Evolutionary conservation across 2,888 invertebrate genomes (phyloP).

Genomic region (Cenopis cana): DNA sequence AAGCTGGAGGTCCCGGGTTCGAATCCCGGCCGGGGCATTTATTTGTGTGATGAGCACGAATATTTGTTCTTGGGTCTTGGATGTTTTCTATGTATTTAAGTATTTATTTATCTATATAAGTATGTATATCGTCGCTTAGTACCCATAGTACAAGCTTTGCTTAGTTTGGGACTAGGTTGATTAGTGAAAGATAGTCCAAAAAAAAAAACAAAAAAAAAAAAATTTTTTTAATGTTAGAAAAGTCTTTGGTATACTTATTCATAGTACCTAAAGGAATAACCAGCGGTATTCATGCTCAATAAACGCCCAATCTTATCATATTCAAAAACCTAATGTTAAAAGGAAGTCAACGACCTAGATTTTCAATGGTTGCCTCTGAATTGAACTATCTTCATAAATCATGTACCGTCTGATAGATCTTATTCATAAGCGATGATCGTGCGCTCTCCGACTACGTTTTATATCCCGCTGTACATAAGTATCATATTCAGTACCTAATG

Average conservation of each 20-base stretch:
- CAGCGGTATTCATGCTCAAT: not conserved
- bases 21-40: too few relatives aligned
- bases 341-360: constrained; percentile 1
- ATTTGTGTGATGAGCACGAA: too few relatives aligned
- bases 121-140: too few relatives aligned
- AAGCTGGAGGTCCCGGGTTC: too few relatives aligned
- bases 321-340: not conserved
- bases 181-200: too few relatives aligned
- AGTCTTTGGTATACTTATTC: not conserved
- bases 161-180: too few relatives aligned
- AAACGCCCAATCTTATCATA: not conserved
- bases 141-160: too few relatives aligned
- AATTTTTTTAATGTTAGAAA: too few relatives aligned
- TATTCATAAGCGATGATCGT: constrained; percentile 36
- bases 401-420: constrained; percentile 24
- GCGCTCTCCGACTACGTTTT: constrained; percentile 9
- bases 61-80: too few relatives aligned
- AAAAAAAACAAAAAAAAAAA: too few relatives aligned
- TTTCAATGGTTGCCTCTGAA: constrained; percentile 3
- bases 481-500: constrained; percentile 18
- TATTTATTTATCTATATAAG: too few relatives aligned
- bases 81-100: too few relatives aligned
- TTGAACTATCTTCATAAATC: constrained; percentile 38
- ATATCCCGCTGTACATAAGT: not conserved
- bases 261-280: not conserved